Evolutionary conservation across 2,113 vertebrate species (phyloP).

Genomic region (Oceanites oceanicus): DNA sequence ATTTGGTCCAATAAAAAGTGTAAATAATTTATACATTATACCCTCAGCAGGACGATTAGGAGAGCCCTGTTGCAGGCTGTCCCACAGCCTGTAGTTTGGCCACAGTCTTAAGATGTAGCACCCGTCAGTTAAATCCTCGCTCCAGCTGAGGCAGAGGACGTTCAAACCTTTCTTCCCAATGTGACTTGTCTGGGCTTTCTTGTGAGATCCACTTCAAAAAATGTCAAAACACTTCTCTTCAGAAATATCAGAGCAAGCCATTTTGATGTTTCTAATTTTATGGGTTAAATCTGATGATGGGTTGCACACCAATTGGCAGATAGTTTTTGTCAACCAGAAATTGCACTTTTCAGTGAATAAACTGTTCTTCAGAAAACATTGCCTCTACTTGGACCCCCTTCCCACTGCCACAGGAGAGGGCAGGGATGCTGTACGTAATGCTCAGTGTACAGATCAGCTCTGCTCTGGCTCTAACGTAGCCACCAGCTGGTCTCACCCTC

Average conservation of each 20-base stretch:
- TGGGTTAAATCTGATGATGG: neutral
- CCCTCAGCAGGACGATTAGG: neutral
- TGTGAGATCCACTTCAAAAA: neutral
- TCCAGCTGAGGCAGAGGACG: neutral
- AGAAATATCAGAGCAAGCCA: neutral
- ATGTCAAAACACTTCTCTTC: neutral
- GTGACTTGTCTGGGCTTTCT: neutral
- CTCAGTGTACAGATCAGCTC: neutral
- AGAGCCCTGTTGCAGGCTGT: neutral
- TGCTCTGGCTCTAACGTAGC: neutral
- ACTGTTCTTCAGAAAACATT: neutral
- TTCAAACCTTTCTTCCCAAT: neutral
- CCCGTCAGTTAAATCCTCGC: rapidly evolving
- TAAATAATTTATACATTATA: neutral
- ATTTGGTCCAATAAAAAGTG: neutral
- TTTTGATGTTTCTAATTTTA: neutral
- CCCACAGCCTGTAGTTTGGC: neutral
- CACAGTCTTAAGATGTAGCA: neutral
- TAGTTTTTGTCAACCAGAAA: neutral
- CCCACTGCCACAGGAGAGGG: neutral
- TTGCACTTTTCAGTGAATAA: neutral
- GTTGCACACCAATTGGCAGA: neutral
- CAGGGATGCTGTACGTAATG: neutral
- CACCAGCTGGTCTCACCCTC: neutral
- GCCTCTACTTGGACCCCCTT: neutral